phyloP scores from a whole-genome alignment of 2,888 invertebrate genomes.

The Parnassius smintheus region DNA sequence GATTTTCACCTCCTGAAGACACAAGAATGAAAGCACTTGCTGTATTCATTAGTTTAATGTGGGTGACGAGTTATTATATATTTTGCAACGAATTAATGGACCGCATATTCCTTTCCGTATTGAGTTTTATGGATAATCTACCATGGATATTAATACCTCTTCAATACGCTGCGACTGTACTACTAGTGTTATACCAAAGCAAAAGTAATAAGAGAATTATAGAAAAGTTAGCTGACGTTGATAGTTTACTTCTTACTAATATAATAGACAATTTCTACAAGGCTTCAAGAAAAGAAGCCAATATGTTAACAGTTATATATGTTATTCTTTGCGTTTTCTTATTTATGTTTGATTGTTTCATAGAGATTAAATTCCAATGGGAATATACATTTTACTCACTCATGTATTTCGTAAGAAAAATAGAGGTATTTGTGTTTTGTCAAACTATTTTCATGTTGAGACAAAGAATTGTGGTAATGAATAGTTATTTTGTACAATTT shows the following conservation, averaged over 20 bases:
- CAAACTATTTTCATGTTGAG: conserved; percentile 16
- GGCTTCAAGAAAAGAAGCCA: neutral
- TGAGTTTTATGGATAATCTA: conserved; percentile 34
- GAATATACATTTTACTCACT: neutral
- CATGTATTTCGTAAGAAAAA: conserved; percentile 10
- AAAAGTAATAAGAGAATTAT: conserved; percentile 42
- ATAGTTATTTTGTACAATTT: conserved; percentile 47
- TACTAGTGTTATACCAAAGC: conserved; percentile 38
- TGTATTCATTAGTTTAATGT: neutral
- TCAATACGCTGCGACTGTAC: conserved; percentile 40
- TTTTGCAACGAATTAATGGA: conserved; percentile 10
- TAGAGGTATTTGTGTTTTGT: conserved; percentile 11
- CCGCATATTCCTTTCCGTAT: neutral
- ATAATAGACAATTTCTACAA: conserved; percentile 1
- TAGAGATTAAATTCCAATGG: no score
- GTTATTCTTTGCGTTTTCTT: neutral
- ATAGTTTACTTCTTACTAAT: conserved; percentile 27
- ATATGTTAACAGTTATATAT: neutral
- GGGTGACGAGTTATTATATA: conserved; percentile 28
- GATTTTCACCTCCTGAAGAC: neutral
- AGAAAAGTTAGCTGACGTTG: conserved; percentile 42
- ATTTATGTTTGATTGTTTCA: neutral
- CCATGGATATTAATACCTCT: conserved; percentile 40
- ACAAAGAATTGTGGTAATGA: conserved; percentile 45
- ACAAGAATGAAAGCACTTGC: conserved; percentile 9